These are phyloP conservation scores for Shinisaurus crocodilurus DNA, from an alignment of 2,113 vertebrate genomes.

Conservation along the genomic window DNA sequence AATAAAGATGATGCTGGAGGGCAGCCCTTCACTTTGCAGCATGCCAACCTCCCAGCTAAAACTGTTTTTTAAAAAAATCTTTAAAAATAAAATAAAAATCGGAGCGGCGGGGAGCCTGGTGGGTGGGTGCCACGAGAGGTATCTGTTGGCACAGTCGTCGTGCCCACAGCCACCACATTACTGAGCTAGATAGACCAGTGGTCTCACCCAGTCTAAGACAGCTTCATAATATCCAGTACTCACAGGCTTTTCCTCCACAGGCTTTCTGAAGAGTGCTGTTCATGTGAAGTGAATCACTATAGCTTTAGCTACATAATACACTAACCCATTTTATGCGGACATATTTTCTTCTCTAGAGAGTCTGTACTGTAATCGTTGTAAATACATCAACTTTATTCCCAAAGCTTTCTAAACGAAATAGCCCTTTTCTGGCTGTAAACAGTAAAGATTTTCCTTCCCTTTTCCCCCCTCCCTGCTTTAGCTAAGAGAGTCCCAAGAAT, in stretches of 20 bases:
- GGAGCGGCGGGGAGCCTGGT: no score
- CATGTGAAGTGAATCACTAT: constrained; percentile 5
- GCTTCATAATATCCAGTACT: no score
- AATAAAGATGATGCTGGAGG: no score
- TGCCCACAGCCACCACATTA: no score
- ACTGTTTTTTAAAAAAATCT: no score
- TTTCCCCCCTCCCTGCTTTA: constrained; percentile 9
- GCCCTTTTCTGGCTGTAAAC: neutral
- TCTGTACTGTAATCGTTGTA: neutral
- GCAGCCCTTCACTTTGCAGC: no score
- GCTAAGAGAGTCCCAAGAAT: constrained; percentile 32
- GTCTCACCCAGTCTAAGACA: no score
- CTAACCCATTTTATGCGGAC: neutral
- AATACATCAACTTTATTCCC: constrained; percentile 1
- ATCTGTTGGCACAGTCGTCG: no score
- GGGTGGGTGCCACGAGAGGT: no score
- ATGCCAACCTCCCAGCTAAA: no score
- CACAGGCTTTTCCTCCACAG: neutral
- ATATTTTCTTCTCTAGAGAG: neutral
- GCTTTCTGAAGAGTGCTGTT: neutral
- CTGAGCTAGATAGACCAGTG: no score
- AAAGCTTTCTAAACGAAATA: neutral
- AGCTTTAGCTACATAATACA: neutral
- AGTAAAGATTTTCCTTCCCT: neutral
- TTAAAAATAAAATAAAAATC: no score